phyloP scores from a whole-genome alignment of 2,797 vertebrate species.

The Mormyrops boulengeri region DNA sequence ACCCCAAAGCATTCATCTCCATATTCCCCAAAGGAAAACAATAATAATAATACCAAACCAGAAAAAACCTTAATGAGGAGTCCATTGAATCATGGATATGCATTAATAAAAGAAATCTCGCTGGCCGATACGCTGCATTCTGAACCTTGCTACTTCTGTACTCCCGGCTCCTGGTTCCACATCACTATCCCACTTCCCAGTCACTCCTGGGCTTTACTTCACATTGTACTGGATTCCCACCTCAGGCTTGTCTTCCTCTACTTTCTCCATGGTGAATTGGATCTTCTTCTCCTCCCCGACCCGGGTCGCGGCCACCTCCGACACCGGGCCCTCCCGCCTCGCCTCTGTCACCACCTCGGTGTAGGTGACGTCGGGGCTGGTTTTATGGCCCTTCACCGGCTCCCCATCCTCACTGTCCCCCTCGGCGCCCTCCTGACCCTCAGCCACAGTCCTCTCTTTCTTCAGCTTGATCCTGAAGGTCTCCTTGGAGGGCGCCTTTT shows the following conservation, averaged over 20 bases:
- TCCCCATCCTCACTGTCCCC: slow-evolving; percentile 37
- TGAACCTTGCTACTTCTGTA: slow-evolving; percentile 26
- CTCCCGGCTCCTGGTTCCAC: neutral
- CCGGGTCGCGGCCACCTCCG: slow-evolving; percentile 52
- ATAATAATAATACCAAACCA: neutral
- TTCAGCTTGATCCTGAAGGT: slow-evolving; percentile 81
- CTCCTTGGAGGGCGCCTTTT: slow-evolving; percentile 79
- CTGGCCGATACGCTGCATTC: slow-evolving; percentile 11
- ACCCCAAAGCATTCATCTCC: neutral
- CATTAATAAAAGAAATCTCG: slow-evolving; percentile 27
- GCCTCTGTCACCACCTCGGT: slow-evolving; percentile 69
- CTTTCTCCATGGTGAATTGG: slow-evolving; percentile 33
- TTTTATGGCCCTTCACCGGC: slow-evolving; percentile 40
- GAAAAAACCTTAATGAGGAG: slow-evolving; percentile 9
- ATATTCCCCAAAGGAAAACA: neutral
- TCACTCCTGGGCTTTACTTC: slow-evolving; percentile 52
- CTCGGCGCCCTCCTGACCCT: slow-evolving; percentile 73
- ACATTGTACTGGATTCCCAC: slow-evolving; percentile 58
- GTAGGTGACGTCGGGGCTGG: slow-evolving; percentile 60
- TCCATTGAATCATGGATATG: slow-evolving; percentile 21
- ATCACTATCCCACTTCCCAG: neutral
- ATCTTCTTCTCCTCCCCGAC: slow-evolving; percentile 47
- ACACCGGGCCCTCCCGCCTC: slow-evolving; percentile 68
- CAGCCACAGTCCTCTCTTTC: slow-evolving; percentile 71
- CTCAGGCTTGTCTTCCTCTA: slow-evolving; percentile 57